Percentiles rank a stretch among this genome's conserved stretches.
Conservation (phyloP, 2,797 vertebrate genomes). For the Gymnodraco acuticeps region DNA sequence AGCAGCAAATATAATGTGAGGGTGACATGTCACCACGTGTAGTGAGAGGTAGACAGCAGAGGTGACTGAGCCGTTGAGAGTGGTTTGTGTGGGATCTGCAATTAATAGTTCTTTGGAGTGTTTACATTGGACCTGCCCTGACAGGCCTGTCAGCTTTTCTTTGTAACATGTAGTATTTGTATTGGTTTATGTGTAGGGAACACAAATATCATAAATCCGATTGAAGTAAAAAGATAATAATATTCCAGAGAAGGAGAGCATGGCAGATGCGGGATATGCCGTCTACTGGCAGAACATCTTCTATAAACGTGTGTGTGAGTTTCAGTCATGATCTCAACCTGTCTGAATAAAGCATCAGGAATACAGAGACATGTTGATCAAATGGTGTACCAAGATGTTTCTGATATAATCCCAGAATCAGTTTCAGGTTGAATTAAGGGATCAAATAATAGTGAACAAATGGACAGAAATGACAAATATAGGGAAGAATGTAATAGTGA, state of each 20-base stretch:
- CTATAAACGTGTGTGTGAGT: conserved; percentile 3
- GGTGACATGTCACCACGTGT: background rate
- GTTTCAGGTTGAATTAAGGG: too few relatives aligned
- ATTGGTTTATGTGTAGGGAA: background rate
- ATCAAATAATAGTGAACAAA: too few relatives aligned
- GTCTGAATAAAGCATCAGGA: background rate
- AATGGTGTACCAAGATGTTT: too few relatives aligned
- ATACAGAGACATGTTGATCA: background rate
- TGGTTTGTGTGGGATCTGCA: background rate
- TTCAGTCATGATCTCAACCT: background rate
- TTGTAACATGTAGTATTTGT: background rate
- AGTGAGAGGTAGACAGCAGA: background rate
- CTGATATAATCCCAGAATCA: too few relatives aligned
- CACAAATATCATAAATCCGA: background rate
- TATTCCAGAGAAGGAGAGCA: background rate
- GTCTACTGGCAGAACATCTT: conserved; percentile 2
- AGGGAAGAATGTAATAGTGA: background rate
- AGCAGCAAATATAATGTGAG: background rate
- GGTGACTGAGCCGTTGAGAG: background rate
- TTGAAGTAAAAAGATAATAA: background rate
- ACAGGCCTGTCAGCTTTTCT: background rate
- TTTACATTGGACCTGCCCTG: background rate
- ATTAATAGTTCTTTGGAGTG: conserved; percentile 8
- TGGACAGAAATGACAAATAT: too few relatives aligned
- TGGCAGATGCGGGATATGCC: background rate